Conservation (phyloP, 2,113 vertebrate species). For the Leucosticte australis region DNA sequence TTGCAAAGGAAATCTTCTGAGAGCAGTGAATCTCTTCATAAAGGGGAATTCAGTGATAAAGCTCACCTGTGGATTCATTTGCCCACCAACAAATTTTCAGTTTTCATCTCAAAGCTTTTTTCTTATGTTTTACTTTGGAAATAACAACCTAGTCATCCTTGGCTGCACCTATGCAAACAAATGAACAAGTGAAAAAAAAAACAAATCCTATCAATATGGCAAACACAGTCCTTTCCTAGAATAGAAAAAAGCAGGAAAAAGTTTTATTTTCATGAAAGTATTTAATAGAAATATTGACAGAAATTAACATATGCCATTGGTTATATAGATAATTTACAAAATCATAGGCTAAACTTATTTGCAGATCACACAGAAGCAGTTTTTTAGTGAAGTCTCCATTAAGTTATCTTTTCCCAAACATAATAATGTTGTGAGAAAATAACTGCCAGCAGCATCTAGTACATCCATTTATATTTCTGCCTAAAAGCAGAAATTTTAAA, state of each 20-base stretch:
- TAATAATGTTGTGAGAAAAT: neutral
- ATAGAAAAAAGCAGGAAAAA: neutral
- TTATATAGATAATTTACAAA: neutral
- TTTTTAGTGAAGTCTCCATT: neutral
- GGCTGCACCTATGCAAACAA: neutral
- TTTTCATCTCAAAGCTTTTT: neutral
- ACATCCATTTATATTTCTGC: neutral
- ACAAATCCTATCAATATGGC: neutral
- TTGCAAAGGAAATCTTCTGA: neutral
- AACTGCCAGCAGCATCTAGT: neutral
- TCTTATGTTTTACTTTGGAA: neutral
- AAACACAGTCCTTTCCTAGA: neutral
- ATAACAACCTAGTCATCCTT: neutral
- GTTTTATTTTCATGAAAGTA: neutral
- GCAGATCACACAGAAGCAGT: neutral
- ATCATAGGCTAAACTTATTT: neutral
- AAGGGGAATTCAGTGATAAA: neutral
- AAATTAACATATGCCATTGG: rapidly evolving
- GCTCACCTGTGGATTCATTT: neutral
- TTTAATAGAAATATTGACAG: neutral
- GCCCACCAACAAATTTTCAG: neutral
- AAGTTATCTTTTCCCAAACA: neutral
- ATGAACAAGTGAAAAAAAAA: neutral
- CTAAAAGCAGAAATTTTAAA: neutral
- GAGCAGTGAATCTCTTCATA: neutral